These are phyloP conservation scores for Cacatua alba DNA, from an alignment of 2,113 vertebrate genomes.

Conservation along the genomic window DNA sequence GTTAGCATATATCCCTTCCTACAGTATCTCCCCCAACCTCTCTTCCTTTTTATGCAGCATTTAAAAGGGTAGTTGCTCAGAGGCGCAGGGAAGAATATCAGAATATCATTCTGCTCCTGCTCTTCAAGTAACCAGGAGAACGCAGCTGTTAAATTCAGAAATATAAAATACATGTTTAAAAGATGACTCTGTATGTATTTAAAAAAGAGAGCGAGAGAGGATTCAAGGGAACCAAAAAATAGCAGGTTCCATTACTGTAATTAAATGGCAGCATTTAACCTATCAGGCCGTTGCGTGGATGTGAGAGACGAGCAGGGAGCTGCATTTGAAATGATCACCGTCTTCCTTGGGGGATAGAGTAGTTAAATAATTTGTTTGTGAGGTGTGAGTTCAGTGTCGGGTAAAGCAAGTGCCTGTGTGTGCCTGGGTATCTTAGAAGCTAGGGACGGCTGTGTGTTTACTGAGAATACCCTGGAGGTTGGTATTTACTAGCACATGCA, in stretches of 20 bases:
- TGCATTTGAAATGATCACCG: conserved; percentile 72
- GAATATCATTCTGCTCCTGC: background rate
- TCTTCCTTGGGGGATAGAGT: conserved; percentile 72
- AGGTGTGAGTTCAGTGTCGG: conserved; percentile 66
- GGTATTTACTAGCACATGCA: background rate
- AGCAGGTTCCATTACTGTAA: conserved; percentile 79
- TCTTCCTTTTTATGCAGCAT: background rate
- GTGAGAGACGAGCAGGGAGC: conserved; percentile 74
- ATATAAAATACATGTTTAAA: conserved; percentile 70
- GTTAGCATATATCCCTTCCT: background rate
- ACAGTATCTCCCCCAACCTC: background rate
- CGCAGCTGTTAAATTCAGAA: conserved; percentile 57
- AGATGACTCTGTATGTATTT: conserved; percentile 69
- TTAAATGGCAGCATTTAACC: conserved; percentile 78
- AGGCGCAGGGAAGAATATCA: background rate
- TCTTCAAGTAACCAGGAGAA: conserved; percentile 41
- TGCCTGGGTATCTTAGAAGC: background rate
- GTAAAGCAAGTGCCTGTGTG: background rate
- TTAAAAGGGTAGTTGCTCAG: conserved; percentile 2
- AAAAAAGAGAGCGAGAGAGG: conserved; percentile 67
- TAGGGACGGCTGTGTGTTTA: background rate
- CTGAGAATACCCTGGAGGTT: conserved; percentile 35
- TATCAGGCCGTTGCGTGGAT: conserved; percentile 71
- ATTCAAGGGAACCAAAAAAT: conserved; percentile 77
- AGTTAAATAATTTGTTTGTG: conserved; percentile 81